Percentiles rank a stretch among this genome's conserved stretches.
phyloP scores from a whole-genome alignment of 2,888 invertebrate genomes.

The Notocelia uddmanniana region DNA sequence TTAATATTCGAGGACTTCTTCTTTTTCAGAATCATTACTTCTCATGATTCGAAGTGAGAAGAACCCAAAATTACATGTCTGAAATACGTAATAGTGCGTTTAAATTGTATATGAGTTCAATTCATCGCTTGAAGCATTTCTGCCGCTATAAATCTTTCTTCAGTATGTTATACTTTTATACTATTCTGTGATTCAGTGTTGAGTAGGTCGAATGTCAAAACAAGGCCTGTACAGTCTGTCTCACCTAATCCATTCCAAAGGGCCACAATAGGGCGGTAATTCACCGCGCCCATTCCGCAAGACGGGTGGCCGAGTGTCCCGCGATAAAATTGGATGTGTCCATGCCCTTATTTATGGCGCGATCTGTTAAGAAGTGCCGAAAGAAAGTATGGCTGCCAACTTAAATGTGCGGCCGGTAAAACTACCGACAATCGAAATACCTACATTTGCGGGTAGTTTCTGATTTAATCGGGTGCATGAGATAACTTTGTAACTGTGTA shows the following conservation, averaged over 20 bases:
- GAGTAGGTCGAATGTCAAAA: no score
- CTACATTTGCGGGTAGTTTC: background rate
- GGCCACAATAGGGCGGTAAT: constrained; percentile 41
- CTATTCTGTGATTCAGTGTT: no score
- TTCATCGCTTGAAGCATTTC: no score
- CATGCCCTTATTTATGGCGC: constrained; percentile 43
- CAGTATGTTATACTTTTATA: no score
- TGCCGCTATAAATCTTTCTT: no score
- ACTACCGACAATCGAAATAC: background rate
- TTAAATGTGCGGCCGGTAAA: constrained; percentile 9
- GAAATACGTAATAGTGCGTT: no score
- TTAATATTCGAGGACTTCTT: no score
- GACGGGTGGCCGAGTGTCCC: constrained; percentile 44
- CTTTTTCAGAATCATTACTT: no score
- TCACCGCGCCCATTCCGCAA: constrained; percentile 42
- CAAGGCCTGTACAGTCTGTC: background rate
- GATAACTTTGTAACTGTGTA: constrained; percentile 37
- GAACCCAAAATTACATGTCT: no score
- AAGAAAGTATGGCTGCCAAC: constrained; percentile 39
- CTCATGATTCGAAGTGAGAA: no score
- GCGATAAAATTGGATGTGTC: constrained; percentile 47
- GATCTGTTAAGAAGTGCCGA: constrained; percentile 46
- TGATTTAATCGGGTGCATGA: background rate
- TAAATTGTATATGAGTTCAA: no score
- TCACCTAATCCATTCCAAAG: constrained; percentile 24